phyloP scores from a whole-genome alignment of 2,888 invertebrate species.

The Ernsta delagoae region DNA sequence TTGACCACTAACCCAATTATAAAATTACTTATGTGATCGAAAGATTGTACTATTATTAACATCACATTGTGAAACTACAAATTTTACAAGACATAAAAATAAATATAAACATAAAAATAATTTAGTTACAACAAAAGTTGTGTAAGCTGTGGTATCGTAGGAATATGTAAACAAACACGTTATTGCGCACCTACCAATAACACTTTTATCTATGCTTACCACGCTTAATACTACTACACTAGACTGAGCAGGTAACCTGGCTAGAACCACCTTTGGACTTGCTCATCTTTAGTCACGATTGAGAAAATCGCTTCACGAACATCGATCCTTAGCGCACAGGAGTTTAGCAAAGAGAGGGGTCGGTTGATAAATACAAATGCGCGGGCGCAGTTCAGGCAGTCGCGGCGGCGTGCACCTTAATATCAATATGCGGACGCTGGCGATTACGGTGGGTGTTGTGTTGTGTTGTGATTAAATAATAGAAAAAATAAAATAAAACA shows the following conservation, averaged over 20 bases:
- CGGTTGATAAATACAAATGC: conserved; percentile 63
- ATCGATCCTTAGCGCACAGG: conserved; percentile 45
- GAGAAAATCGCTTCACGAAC: conserved; percentile 44
- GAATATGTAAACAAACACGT: neutral
- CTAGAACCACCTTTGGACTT: conserved; percentile 42
- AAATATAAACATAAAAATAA: neutral
- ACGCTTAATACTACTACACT: neutral
- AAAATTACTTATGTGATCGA: no score
- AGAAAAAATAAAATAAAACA: conserved; percentile 1
- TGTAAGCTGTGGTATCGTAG: neutral
- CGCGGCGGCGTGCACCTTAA: conserved; percentile 63
- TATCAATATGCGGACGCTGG: conserved; percentile 73
- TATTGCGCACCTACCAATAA: neutral
- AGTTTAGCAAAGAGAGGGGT: conserved; percentile 62
- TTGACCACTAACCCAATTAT: no score
- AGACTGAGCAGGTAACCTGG: neutral
- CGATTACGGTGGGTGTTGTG: conserved; percentile 70
- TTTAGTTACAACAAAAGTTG: neutral
- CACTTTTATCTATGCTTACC: neutral
- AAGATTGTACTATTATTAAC: no score
- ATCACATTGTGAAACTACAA: no score
- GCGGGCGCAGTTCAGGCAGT: conserved; percentile 56
- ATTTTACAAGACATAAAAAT: no score
- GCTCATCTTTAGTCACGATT: conserved; percentile 45
- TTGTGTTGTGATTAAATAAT: conserved; percentile 47